Base-by-base conservation (phyloP, 2,797 vertebrate species). In the Enteromius thamalakanensis region DNA sequence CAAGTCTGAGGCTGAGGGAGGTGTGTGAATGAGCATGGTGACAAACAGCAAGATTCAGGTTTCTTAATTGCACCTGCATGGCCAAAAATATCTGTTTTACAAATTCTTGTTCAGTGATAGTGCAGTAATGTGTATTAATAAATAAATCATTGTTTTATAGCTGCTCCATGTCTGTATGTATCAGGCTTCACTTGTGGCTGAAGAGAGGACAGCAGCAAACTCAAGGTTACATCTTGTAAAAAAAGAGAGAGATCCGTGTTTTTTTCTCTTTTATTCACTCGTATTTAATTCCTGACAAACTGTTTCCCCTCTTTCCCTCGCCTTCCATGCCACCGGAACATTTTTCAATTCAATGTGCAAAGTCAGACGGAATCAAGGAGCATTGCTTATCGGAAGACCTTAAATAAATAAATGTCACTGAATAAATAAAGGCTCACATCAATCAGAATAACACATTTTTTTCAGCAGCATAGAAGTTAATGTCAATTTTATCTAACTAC, bases 371-470 rank as follows among this genome's bases (percentile, higher is more conserved):
- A 75, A 76, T 76, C 71, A 82, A 67, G 62, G 62, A 82, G 81
- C 62, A 82, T 76, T 58, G 49, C 81, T 68, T 76, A 82, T 76
- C 47, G 49, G 81, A 45, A n/a, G 62, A 29, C 3, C 1, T 62
- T 76, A 42, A 76, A 82, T 76, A 76, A 76, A 82, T 65, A 76
- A 53, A 67, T 74, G 32, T 55, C 11, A 14, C 58, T 51, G 74
- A 81, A 81, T 81, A 72, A 81, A 72, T 81, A 72, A 62, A 81
- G 15, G 19, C 58, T 67, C 47, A 53, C 60, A 82, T 74, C 80
- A 76, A 26, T 82, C 71, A 65, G 70, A 82, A 76, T 75, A 55
- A 53, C 19, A 17, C 79, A 45, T 6, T 60, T 8, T 65, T 47
- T 64, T 81, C 4, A 74, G 45, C 42, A 81, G 51, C 45, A 49